A percentile compares a stretch with the other conserved stretches of the same genome.
phyloP scores from a whole-genome alignment of 2,113 vertebrate genomes.

The Zeus faber region DNA sequence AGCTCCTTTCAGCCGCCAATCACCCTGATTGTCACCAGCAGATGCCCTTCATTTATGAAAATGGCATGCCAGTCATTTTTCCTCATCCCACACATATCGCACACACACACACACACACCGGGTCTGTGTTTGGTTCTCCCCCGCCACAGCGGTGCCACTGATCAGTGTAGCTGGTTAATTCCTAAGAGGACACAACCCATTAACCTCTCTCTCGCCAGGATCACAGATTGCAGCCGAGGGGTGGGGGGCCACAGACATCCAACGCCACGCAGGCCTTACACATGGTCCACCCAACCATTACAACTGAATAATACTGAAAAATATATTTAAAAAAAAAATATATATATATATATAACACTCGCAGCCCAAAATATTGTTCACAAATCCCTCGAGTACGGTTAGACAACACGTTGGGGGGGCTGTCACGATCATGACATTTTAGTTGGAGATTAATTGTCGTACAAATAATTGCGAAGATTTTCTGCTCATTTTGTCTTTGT shows the following conservation, averaged over 20 bases:
- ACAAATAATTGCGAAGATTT: too few species aligned
- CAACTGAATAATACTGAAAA: too few species aligned
- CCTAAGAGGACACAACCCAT: conserved; percentile 56
- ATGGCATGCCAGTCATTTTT: conserved; percentile 47
- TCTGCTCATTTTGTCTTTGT: too few species aligned
- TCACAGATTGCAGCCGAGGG: conserved; percentile 32
- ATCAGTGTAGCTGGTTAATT: conserved; percentile 54
- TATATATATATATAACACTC: too few species aligned
- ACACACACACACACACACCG: conserved; percentile 7
- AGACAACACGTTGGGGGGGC: too few species aligned
- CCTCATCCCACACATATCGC: conserved; percentile 24
- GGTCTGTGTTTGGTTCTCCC: background rate
- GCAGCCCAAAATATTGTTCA: too few species aligned
- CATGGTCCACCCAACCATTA: too few species aligned
- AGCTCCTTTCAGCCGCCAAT: conserved; percentile 50
- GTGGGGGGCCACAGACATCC: conserved; percentile 3
- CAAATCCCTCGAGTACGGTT: too few species aligned
- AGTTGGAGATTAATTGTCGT: too few species aligned
- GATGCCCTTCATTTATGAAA: conserved; percentile 50
- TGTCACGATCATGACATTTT: too few species aligned
- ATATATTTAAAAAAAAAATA: too few species aligned
- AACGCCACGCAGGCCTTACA: background rate
- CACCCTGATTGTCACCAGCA: conserved; percentile 52
- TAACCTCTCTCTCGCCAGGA: conserved; percentile 50
- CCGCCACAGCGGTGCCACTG: conserved; percentile 22